Base-by-base conservation (phyloP, 92 coral and sea anemone genomes). In the Umimayanthus chanpuru region DNA sequence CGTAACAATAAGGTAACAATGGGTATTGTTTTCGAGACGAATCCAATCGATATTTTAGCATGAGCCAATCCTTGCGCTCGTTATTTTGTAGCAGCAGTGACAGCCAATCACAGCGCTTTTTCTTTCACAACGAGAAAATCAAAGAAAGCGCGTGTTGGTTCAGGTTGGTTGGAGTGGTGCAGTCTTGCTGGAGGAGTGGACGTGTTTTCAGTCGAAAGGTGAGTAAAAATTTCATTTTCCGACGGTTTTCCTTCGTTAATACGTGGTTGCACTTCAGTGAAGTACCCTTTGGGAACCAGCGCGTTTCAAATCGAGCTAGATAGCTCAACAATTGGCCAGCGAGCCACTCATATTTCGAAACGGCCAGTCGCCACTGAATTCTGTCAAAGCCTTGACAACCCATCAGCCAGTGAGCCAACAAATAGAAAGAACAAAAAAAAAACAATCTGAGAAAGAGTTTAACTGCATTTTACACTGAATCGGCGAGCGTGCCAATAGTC, bases 211-310 rank as follows among this genome's bases (percentile, higher is more conserved):
- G 79, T 0, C 53, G 79, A 75, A 75, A 75, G 53, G 55, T 75
- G 79, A 75, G 79, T 74, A 74, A 74, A 74, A 74, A 36, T 74
- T 10, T 76, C 80, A 76, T 40, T 76, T 76, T 76, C 80, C 2
- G 80, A 76, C 50, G 25, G 25, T 76, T 76, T 76, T 76, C 26
- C 80, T 76, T 40, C 67, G 39, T 79, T 55, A 79, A 53, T 79
- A 79, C 83, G 67, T 79, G 36, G 36, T 0, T 32, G 36, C 65
- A 79, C 67, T 79, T 79, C 83, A 79, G 83, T 79, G 66, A 79
- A 79, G 83, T 79, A 55, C 43, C 38, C 83, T 79, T 79, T 79
- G 67, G 83, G 66, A 79, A 79, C 83, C 83, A 79, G 83, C 67
- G 66, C 43, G 83, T 53, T 79, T 70, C 66, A 79, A 79, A 32